Conservation (phyloP, 2,797 vertebrate genomes). For the Cossypha dichroa region DNA sequence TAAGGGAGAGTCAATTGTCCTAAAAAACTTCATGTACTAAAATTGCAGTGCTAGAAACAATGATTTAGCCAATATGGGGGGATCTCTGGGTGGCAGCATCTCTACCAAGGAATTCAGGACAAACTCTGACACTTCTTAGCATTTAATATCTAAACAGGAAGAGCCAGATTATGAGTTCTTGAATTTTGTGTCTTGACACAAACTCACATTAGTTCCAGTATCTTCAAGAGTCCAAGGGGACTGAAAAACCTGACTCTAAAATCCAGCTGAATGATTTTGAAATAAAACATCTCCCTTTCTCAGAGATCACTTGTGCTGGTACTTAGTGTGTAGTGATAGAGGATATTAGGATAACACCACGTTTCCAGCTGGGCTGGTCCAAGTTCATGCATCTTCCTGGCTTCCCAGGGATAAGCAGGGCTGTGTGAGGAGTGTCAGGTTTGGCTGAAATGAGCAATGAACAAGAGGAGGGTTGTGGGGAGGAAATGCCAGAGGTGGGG, state of each 20-base stretch:
- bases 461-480: neutral
- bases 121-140: neutral
- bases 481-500: neutral
- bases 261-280: neutral
- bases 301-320: neutral
- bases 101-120: neutral
- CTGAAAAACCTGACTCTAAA: neutral
- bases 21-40: neutral
- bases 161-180: neutral
- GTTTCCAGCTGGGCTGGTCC: neutral
- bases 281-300: neutral
- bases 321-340: neutral
- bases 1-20: conserved; percentile 45
- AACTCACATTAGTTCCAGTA: neutral
- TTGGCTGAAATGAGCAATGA: neutral
- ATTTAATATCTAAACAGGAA: neutral
- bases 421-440: neutral
- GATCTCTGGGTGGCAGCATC: neutral
- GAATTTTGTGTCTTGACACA: neutral
- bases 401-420: neutral
- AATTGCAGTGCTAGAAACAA: neutral
- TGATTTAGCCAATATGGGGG: neutral
- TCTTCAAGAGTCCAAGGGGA: neutral
- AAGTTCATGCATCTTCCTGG: neutral
- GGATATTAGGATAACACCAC: neutral